phyloP scores from a whole-genome alignment of 2,888 invertebrate genomes.

The Hyles lineata region DNA sequence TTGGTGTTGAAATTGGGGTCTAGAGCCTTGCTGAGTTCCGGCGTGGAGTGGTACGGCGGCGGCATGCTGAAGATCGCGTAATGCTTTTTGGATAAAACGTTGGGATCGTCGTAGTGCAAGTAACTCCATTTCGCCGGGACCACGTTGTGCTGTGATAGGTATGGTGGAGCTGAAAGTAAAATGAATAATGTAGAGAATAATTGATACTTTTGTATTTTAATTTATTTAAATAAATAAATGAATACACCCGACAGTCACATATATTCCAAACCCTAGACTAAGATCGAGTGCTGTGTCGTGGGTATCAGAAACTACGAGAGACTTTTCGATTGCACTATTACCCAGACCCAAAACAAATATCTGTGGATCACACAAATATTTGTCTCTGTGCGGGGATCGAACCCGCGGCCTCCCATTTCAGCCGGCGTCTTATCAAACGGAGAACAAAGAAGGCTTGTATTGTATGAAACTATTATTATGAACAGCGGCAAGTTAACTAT shows the following conservation, averaged over 20 bases:
- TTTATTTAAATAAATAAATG: not conserved
- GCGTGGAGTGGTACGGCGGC: conserved; percentile 89
- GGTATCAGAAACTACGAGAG: no score
- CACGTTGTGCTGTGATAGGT: conserved; percentile 92
- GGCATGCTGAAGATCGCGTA: conserved; percentile 89
- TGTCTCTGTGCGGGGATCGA: no score
- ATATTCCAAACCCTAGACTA: no score
- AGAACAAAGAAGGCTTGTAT: not conserved
- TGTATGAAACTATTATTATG: not conserved
- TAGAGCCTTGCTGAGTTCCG: conserved; percentile 74
- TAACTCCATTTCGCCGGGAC: conserved; percentile 94
- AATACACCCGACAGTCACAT: no score
- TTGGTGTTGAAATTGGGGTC: conserved; percentile 90
- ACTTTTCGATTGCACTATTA: no score
- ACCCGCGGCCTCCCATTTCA: no score
- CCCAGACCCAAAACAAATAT: no score
- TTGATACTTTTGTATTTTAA: not conserved
- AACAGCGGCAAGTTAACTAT: no score
- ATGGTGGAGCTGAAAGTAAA: conserved; percentile 89
- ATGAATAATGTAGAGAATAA: conserved; percentile 12
- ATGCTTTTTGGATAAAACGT: conserved; percentile 82
- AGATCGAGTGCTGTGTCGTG: no score
- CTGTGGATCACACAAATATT: no score
- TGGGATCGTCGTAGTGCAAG: conserved; percentile 74
- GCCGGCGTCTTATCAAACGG: no score